Percentiles rank a stretch among this genome's conserved stretches.
These are phyloP conservation scores for Microdon myrmicae DNA, from an alignment of 2,888 invertebrate genomes.

Conservation along the genomic window DNA sequence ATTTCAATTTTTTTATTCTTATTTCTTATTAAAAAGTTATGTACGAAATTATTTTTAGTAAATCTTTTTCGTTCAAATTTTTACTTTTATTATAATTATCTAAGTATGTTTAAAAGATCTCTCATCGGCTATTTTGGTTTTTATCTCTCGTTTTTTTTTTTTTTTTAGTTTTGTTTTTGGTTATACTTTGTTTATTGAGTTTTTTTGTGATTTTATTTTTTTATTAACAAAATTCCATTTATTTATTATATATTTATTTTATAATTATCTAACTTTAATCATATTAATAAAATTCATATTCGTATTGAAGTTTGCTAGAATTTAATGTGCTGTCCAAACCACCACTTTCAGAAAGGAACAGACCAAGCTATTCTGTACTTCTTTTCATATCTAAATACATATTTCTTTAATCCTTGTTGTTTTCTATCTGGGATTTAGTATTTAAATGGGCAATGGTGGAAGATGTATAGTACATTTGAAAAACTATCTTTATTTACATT, in stretches of 20 bases:
- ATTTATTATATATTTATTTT: conserved; percentile 39
- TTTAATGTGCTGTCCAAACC: conserved; percentile 45
- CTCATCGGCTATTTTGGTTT: conserved; percentile 57
- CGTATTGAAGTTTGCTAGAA: conserved; percentile 41
- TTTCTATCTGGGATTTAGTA: conserved; percentile 25
- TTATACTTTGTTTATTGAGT: conserved; percentile 24
- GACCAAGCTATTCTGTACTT: conserved; percentile 54
- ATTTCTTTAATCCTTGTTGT: conserved; percentile 27
- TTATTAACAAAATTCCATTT: conserved; percentile 50
- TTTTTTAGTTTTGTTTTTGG: conserved; percentile 30
- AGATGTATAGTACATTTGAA: too few relatives aligned
- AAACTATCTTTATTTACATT: too few relatives aligned
- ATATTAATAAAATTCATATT: conserved; percentile 45
- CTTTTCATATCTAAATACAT: conserved; percentile 15
- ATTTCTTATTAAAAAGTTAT: conserved; percentile 50
- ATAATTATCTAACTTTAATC: conserved; percentile 53
- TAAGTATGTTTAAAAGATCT: too few relatives aligned
- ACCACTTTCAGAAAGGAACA: conserved; percentile 55
- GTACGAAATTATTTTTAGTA: conserved; percentile 54
- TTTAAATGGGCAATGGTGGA: too few relatives aligned
- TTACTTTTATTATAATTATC: conserved; percentile 37
- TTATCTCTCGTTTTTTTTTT: conserved; percentile 43
- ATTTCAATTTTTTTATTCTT: conserved; percentile 33
- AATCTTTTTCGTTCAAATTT: conserved; percentile 52
- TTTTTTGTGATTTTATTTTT: conserved; percentile 15